phyloP scores from a whole-genome alignment of 2,888 invertebrate genomes.

The Agriopis marginaria region DNA sequence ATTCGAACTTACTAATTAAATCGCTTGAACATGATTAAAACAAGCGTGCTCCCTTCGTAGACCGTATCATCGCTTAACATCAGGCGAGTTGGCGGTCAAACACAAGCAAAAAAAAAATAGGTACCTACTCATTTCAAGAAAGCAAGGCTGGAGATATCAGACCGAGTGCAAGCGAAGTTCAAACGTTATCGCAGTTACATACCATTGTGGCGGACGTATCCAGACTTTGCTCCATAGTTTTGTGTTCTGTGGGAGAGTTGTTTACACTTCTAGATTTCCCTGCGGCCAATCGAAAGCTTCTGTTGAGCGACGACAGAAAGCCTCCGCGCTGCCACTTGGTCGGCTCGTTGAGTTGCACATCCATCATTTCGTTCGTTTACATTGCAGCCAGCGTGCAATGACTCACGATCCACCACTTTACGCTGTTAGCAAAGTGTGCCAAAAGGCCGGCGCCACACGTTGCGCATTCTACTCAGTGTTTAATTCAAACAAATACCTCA shows the following conservation, averaged over 20 bases:
- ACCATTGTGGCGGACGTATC: conserved; percentile 62
- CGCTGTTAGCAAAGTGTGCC: conserved; percentile 68
- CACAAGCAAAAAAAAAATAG: no score
- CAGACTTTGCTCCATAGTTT: conserved; percentile 64
- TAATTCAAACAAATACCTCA: conserved; percentile 28
- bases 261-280: conserved; percentile 67
- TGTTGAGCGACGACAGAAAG: conserved; percentile 78
- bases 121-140: background rate
- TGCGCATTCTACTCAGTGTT: conserved; percentile 50
- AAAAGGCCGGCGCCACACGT: conserved; percentile 66
- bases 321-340: conserved; percentile 81
- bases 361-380: conserved; percentile 79
- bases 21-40: no score
- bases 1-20: no score
- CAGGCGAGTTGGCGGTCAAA: no score
- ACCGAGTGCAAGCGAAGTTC: conserved; percentile 13
- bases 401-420: conserved; percentile 71
- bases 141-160: background rate
- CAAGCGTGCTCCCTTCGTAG: no score
- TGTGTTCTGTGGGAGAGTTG: conserved; percentile 65
- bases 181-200: conserved; percentile 49
- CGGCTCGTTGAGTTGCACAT: conserved; percentile 74
- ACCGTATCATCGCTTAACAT: no score
- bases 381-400: conserved; percentile 73
- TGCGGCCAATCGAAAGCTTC: conserved; percentile 78